Conservation (phyloP, 2,888 invertebrate genomes). For the Neoitamus cyanurus region DNA sequence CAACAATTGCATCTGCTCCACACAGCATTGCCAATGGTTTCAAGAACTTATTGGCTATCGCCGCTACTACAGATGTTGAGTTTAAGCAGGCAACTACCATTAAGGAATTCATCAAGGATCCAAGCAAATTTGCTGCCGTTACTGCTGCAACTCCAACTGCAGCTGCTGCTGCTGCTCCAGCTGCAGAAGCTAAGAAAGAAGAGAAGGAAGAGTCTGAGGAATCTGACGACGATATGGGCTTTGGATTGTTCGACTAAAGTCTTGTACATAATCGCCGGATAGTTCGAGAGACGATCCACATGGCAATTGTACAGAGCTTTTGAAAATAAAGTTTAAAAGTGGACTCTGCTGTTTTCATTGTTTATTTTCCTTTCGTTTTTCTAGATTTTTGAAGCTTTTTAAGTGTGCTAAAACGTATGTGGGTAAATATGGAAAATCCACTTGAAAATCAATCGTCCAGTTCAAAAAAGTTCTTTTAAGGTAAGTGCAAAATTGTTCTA, state of each 20-base stretch:
- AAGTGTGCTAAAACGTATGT: no score
- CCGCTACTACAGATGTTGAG: conserved; percentile 94
- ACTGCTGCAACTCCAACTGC: conserved; percentile 72
- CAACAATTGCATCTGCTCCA: conserved; percentile 95
- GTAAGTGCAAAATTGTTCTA: no score
- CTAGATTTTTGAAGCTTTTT: no score
- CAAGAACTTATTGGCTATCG: conserved; percentile 96
- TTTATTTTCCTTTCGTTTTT: not conserved
- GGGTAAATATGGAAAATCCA: no score
- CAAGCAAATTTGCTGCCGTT: conserved; percentile 87
- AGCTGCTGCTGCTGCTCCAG: conserved; percentile 73
- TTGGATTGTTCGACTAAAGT: conserved; percentile 83
- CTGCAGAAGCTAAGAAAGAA: conserved; percentile 73
- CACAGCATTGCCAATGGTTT: conserved; percentile 98
- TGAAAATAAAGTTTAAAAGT: conserved; percentile 13
- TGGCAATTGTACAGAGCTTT: conserved; percentile 22
- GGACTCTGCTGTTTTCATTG: not conserved
- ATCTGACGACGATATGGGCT: conserved; percentile 97
- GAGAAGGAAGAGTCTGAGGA: conserved; percentile 84
- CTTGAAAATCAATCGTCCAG: no score
- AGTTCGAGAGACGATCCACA: not conserved
- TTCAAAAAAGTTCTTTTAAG: no score
- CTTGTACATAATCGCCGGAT: conserved; percentile 50
- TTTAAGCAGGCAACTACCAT: conserved; percentile 95
- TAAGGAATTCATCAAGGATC: conserved; percentile 95